phyloP scores from a whole-genome alignment of 1,140 invertebrate genomes.

The Ceratitis capitata region DNA sequence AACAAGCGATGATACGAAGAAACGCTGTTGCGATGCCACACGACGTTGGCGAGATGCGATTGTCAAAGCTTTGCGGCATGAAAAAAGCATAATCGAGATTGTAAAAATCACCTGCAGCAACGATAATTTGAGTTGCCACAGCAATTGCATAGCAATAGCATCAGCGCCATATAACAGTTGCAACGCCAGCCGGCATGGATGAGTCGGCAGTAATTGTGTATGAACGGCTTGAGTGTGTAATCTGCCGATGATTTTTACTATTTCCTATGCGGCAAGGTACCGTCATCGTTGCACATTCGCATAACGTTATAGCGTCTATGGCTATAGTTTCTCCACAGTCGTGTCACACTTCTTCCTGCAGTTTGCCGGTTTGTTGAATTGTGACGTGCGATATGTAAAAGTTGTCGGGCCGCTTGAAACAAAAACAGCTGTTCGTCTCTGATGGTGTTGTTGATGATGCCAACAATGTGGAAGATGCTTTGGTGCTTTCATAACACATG shows the following conservation, averaged over 20 bases:
- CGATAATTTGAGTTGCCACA: neutral
- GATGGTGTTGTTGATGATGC: neutral
- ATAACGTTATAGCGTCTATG: neutral
- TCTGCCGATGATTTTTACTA: neutral
- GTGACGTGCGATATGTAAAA: neutral
- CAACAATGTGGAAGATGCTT: neutral
- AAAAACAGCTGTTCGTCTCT: constrained; percentile 7
- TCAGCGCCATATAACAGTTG: neutral
- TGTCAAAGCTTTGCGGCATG: neutral
- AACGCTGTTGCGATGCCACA: neutral
- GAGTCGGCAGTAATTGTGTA: neutral
- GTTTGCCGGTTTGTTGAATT: neutral
- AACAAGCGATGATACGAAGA: constrained; percentile 24
- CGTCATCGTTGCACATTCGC: neutral
- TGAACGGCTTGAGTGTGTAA: neutral
- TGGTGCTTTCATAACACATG: neutral
- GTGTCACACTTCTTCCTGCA: neutral
- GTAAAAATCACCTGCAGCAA: constrained; percentile 27
- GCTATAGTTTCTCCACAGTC: neutral
- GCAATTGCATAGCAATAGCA: neutral
- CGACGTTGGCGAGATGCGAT: neutral
- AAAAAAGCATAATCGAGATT: neutral
- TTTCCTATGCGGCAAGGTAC: neutral
- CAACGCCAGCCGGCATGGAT: constrained; percentile 15
- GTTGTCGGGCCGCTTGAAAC: constrained; percentile 23